These are phyloP conservation scores for Tribolium madens DNA, from an alignment of 1,140 invertebrate genomes.

Conservation along the genomic window DNA sequence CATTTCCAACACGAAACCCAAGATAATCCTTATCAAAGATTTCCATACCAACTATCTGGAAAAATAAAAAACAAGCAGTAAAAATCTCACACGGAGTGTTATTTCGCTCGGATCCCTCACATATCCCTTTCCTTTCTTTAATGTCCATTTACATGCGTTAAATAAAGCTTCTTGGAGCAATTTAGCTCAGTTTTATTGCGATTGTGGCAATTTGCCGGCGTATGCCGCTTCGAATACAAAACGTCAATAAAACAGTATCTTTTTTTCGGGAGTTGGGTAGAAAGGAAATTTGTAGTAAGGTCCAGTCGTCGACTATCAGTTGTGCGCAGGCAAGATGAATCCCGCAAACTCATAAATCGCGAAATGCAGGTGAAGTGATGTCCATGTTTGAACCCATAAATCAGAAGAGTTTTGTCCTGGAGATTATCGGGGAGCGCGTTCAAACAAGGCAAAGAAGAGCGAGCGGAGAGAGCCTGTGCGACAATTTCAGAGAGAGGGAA, in stretches of 20 bases:
- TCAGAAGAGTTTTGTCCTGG: conserved; percentile 29
- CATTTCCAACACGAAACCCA: not conserved
- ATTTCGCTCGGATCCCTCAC: not conserved
- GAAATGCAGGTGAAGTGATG: conserved; percentile 35
- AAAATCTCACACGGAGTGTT: not conserved
- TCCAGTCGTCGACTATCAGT: not conserved
- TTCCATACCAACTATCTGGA: not conserved
- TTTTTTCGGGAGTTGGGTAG: not conserved
- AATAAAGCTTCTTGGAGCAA: not conserved
- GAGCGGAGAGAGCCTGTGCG: not conserved
- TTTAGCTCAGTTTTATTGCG: not conserved
- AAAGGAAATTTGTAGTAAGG: not conserved
- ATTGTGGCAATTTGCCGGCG: not conserved
- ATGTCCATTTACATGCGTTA: not conserved
- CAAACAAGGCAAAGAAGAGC: conserved; percentile 6
- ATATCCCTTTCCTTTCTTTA: not conserved
- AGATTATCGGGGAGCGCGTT: conserved; percentile 30
- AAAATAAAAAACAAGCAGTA: not conserved
- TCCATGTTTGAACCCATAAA: conserved; percentile 34
- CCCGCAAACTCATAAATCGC: conserved; percentile 34
- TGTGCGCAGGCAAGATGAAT: conserved; percentile 25
- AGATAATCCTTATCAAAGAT: not conserved
- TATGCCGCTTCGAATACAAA: not conserved
- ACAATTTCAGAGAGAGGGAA: conserved; percentile 6
- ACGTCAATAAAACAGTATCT: not conserved